Evolutionary conservation across 2,888 invertebrate genomes (phyloP).

Genomic region (Onchidella celtica): DNA sequence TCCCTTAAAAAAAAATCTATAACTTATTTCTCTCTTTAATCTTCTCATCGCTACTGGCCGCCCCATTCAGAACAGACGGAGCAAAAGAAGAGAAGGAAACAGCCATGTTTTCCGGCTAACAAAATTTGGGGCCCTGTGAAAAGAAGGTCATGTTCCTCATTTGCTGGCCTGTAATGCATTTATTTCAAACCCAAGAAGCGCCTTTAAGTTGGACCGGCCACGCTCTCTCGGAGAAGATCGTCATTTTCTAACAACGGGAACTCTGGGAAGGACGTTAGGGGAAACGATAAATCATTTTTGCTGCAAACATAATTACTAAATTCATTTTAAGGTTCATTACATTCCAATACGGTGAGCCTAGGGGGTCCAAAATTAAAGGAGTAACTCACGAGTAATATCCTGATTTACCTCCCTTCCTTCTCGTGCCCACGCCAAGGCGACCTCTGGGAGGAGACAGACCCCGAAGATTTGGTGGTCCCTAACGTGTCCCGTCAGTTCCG

Average conservation of each 20-base stretch:
- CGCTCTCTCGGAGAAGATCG: constrained; percentile 37
- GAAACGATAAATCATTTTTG: constrained; percentile 59
- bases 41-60: no score
- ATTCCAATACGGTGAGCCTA: constrained; percentile 53
- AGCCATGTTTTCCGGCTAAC: constrained; percentile 30
- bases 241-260: constrained; percentile 19
- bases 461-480: no score
- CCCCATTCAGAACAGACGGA: no score
- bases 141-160: constrained; percentile 37
- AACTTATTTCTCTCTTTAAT: no score
- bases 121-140: constrained; percentile 35
- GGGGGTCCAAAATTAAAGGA: constrained; percentile 17
- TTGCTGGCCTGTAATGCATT: constrained; percentile 50
- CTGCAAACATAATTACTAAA: constrained; percentile 58
- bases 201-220: constrained; percentile 16
- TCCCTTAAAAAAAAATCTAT: no score
- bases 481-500: no score
- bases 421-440: background rate
- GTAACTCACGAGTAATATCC: background rate
- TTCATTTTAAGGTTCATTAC: constrained; percentile 60
- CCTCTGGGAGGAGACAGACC: background rate
- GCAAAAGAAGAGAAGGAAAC: no score
- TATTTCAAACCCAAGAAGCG: constrained; percentile 53
- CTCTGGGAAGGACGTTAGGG: no score
- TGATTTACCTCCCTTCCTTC: constrained; percentile 6